Evolutionary conservation across 2,797 vertebrate genomes (phyloP).

Genomic region (Cyprinella venusta): DNA sequence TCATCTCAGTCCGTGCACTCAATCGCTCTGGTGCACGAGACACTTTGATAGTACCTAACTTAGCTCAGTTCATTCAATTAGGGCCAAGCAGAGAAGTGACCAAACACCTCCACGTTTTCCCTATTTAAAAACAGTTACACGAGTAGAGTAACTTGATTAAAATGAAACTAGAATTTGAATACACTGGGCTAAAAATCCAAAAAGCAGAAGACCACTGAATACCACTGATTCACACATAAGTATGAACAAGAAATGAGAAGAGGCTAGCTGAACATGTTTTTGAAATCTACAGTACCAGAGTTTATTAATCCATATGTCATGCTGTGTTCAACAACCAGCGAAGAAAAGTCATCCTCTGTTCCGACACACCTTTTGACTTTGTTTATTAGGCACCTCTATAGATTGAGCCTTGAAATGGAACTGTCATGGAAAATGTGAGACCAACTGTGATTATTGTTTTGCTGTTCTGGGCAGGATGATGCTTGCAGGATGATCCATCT

Average conservation of each 20-base stretch:
- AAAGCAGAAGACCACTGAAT: not conserved
- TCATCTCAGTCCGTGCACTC: too few relatives aligned
- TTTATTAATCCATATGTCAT: constrained; percentile 53
- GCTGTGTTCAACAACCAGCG: constrained; percentile 39
- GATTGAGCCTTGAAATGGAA: constrained; percentile 55
- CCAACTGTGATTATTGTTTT: constrained; percentile 64
- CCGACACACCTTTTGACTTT: constrained; percentile 51
- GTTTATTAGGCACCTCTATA: constrained; percentile 46
- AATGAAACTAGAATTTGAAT: not conserved
- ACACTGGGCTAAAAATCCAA: not conserved
- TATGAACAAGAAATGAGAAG: not conserved
- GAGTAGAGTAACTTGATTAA: too few relatives aligned
- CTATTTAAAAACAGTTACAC: too few relatives aligned
- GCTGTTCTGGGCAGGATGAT: constrained; percentile 53
- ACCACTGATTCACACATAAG: not conserved
- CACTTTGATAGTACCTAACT: too few relatives aligned
- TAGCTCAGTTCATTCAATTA: too few relatives aligned
- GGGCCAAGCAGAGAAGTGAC: too few relatives aligned
- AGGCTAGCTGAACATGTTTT: constrained; percentile 8
- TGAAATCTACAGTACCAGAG: constrained; percentile 12
- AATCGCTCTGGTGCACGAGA: too few relatives aligned
- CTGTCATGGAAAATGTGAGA: constrained; percentile 44
- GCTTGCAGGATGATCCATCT: constrained; percentile 44
- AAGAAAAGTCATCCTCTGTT: constrained; percentile 35
- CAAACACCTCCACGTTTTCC: too few relatives aligned